Percentiles rank a stretch among this genome's conserved stretches.
These are phyloP conservation scores for Drosophila formosana DNA, from an alignment of 2,888 invertebrate species.

Conservation along the genomic window DNA sequence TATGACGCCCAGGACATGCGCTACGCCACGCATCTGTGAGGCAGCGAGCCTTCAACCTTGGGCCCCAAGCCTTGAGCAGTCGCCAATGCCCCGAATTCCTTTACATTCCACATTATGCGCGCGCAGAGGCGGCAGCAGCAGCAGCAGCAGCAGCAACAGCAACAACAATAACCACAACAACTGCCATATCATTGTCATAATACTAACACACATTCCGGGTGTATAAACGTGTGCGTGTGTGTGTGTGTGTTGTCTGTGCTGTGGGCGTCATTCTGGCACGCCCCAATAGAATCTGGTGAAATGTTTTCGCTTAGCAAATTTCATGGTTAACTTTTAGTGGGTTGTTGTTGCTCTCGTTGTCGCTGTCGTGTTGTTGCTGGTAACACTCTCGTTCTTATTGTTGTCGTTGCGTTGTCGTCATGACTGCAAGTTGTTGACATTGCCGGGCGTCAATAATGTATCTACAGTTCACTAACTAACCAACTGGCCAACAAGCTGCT, in stretches of 20 bases:
- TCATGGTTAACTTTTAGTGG: conserved; percentile 65
- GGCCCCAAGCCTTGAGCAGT: conserved; percentile 40
- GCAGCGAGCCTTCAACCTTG: neutral
- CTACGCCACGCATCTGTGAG: conserved; percentile 55
- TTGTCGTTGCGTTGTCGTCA: conserved; percentile 64
- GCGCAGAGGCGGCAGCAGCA: conserved; percentile 65
- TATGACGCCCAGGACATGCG: conserved; percentile 71
- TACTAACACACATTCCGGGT: conserved; percentile 39
- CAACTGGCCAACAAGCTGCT: conserved; percentile 59
- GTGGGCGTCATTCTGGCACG: conserved; percentile 58
- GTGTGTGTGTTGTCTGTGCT: conserved; percentile 42
- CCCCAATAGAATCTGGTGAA: conserved; percentile 64
- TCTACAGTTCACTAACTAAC: conserved; percentile 51
- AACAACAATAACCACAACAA: conserved; percentile 19
- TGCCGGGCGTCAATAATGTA: conserved; percentile 80
- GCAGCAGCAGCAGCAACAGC: conserved; percentile 16
- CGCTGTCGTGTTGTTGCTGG: conserved; percentile 42
- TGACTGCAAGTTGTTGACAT: conserved; percentile 80
- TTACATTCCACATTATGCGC: conserved; percentile 61
- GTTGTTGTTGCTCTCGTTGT: conserved; percentile 45
- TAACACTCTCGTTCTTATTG: conserved; percentile 32
- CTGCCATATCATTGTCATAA: conserved; percentile 72
- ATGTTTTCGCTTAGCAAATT: conserved; percentile 76
- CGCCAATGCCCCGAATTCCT: conserved; percentile 70
- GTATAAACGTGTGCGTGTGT: conserved; percentile 19